These are phyloP conservation scores for Macaca mulatta DNA, from an alignment of 2,113 vertebrate genomes.

Conservation along the genomic window DNA sequence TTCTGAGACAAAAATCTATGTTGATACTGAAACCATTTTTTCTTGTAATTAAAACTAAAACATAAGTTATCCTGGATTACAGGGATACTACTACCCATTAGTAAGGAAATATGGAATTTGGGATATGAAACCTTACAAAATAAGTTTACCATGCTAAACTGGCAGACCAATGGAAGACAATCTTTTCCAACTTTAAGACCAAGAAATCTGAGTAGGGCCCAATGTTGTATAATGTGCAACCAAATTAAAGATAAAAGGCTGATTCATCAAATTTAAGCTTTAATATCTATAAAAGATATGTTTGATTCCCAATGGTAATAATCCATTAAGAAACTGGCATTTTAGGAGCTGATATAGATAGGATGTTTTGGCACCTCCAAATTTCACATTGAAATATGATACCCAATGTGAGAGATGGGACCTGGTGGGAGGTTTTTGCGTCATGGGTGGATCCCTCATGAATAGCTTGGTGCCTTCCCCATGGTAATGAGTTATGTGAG, in stretches of 20 bases:
- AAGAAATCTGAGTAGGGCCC: not conserved
- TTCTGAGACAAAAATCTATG: not conserved
- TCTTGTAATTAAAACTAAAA: constrained; percentile 48
- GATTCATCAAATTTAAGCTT: not conserved
- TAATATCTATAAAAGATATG: not conserved
- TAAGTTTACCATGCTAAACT: not conserved
- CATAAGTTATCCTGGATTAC: not conserved
- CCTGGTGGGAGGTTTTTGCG: too few relatives aligned
- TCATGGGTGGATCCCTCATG: too few relatives aligned
- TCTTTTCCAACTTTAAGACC: constrained; percentile 14
- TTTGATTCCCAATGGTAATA: not conserved
- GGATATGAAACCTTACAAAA: not conserved
- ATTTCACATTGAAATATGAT: too few relatives aligned
- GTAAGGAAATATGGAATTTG: not conserved
- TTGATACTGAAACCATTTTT: not conserved
- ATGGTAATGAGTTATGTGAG: too few relatives aligned
- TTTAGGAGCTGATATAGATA: not conserved
- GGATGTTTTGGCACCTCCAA: too few relatives aligned
- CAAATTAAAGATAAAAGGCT: constrained; percentile 20
- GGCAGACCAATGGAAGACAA: constrained; percentile 9
- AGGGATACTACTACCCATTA: not conserved
- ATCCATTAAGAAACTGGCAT: not conserved
- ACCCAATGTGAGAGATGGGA: too few relatives aligned
- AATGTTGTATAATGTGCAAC: not conserved
- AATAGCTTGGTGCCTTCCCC: too few relatives aligned